Conservation (phyloP, 2,113 vertebrate species). For the Himantopus leucocephalus region DNA sequence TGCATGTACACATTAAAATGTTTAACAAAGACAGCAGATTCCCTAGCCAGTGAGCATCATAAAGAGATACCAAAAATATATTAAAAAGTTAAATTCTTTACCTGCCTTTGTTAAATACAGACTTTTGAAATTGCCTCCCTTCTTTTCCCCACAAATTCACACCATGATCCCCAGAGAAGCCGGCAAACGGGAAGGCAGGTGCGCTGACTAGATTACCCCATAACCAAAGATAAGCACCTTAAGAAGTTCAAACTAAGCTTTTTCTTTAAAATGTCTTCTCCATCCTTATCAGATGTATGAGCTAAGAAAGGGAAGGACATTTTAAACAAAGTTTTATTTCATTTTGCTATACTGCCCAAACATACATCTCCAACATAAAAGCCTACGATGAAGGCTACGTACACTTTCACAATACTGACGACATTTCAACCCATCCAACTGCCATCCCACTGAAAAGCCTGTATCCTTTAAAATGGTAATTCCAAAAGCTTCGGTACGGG, state of each 20-base stretch:
- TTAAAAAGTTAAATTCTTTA: slow-evolving; percentile 23
- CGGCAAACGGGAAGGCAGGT: background rate
- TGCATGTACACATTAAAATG: slow-evolving; percentile 43
- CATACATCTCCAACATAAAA: background rate
- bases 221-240: slow-evolving; percentile 7
- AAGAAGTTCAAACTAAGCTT: background rate
- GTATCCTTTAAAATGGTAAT: rapidly evolving
- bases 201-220: background rate
- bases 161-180: background rate
- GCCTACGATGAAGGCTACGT: background rate
- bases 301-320: background rate
- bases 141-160: background rate
- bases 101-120: slow-evolving; percentile 50
- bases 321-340: background rate
- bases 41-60: background rate
- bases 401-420: background rate
- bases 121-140: background rate
- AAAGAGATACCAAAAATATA: slow-evolving; percentile 29
- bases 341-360: background rate
- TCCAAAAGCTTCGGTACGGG: background rate
- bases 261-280: background rate
- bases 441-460: background rate
- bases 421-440: background rate
- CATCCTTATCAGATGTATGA: background rate
- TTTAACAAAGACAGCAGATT: background rate